Base-by-base conservation (phyloP, 2,888 invertebrate genomes). In the Lumbricus terrestris region DNA sequence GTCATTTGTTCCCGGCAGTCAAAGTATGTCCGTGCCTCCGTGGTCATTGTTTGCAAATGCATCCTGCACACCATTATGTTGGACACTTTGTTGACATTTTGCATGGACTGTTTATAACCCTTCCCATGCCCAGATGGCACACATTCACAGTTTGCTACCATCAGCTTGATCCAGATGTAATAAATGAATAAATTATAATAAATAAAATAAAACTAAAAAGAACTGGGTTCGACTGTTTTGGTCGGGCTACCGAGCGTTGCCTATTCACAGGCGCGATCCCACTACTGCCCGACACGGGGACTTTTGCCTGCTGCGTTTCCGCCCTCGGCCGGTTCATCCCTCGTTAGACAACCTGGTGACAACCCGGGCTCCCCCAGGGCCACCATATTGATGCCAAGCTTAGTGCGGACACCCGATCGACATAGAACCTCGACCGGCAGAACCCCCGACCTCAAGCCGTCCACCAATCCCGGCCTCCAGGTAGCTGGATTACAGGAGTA, bases 231-330 rank as follows among this genome's bases (percentile, higher is more conserved):
- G 96, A 96, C 96, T 97, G 94, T 97, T 95, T 97, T 96, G 96
- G 96, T 96, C 96, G 96, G 97, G 98, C 98, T 98, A 97, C 96
- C 93, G 93, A 93, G 93, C 94, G 93, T 96, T 96, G 96, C 96
- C 96, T 97, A 97, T 97, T 98, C 98, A 97, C 97, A 97, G 97
- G 97, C 97, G 98, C 98, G 97, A 97, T 97, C 98, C 98, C 97
- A 97, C 97, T 98, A 98, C 98, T 98, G 98, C 97, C 96, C 97
- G 96, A 97, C 98, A 97, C 97, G 98, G 97, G 97, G 97, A 97
- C 97, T 98, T 98, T 98, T 98, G 98, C 97, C 98, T 98, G 98
- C 98, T 98, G 97, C 97, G 97, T 98, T 97, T 97, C 98, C 97
- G 97, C 97, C 97, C 98, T 98, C 97, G 97, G 98, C 98, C 98